Base-by-base conservation (phyloP, 2,113 vertebrate genomes). In the Indicator maculatus region DNA sequence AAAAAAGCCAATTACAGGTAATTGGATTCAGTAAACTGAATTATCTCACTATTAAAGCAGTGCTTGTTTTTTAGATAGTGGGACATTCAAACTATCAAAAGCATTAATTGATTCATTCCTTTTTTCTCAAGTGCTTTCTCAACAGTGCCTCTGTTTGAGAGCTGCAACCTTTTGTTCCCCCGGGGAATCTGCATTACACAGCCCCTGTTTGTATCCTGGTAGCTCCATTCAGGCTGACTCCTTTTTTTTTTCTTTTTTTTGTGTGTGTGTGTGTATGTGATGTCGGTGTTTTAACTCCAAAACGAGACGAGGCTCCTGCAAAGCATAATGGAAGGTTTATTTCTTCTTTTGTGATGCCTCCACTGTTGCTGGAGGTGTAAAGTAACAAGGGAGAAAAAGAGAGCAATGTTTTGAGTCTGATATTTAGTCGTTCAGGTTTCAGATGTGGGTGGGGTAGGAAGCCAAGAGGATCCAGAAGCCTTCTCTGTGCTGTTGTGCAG, bases 21-120 rank as follows among this genome's bases (percentile, higher is more conserved):
- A 96, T 96, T 96, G 96, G 87, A 95, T 96, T 92, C 93, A 71
- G 95, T 94, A 96, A 96, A 96, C 95, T 91, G 96, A 96, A 96
- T 96, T 96, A 95, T 95, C 94, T 89, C 87, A 53, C 93, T 90
- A 85, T 94, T 95, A 95, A 96, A 96, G 93, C 9, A 0, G 71
- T 30, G 87, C 94, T 96, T 96, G 93, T 94, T 96, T 94, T 95
- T 89, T 13, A 85, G 89, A 93, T 92, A 92, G 94, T 74, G 89
- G 93, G 91, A 89, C 95, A 96, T 93, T 96, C 84, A 87, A 91
- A 77, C 87, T 74, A 93, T 95, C 96, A 96, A 93, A 96, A 83
- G 95, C 95, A 92, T 94, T 96, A 95, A 96, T 96, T 95, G 95
- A 93, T 96, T 94, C 94, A 85, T 95, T 87, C 93, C 41, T 76